A percentile compares a stretch with the other conserved stretches of the same genome.
Conservation (phyloP, 2,113 vertebrate species). For the Gobiocypris rarus region DNA sequence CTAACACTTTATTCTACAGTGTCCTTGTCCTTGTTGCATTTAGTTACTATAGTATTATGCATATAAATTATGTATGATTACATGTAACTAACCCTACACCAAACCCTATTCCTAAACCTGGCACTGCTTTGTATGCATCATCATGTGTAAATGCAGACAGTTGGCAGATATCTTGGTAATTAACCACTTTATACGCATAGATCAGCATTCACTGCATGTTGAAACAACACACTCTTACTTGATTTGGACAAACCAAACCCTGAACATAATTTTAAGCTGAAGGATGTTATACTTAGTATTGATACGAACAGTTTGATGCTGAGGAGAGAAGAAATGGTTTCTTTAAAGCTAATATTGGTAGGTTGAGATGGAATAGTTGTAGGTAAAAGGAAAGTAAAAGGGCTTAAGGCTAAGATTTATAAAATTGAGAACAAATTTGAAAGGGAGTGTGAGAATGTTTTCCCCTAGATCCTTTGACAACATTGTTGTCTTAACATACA, state of each 20-base stretch:
- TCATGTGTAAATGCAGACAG: neutral
- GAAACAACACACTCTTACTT: too few species aligned
- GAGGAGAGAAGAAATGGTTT: neutral
- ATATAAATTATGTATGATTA: too few species aligned
- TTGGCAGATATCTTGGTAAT: neutral
- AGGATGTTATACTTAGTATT: neutral
- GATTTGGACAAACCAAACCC: too few species aligned
- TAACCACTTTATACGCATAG: neutral
- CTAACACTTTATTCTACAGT: too few species aligned
- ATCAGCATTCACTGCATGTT: too few species aligned
- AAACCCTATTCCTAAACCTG: too few species aligned
- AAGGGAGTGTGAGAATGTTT: neutral
- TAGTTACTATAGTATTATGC: too few species aligned
- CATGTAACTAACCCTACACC: too few species aligned
- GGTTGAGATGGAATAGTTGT: neutral
- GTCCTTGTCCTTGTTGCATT: too few species aligned
- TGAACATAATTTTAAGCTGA: neutral
- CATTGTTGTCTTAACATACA: neutral
- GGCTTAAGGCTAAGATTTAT: neutral
- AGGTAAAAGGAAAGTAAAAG: neutral
- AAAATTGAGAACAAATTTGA: neutral
- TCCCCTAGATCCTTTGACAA: neutral
- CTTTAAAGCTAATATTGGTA: neutral
- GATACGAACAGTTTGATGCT: neutral
- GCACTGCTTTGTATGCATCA: too few species aligned